Conservation (phyloP, 2,888 invertebrate species). For the Crematogaster levior region DNA sequence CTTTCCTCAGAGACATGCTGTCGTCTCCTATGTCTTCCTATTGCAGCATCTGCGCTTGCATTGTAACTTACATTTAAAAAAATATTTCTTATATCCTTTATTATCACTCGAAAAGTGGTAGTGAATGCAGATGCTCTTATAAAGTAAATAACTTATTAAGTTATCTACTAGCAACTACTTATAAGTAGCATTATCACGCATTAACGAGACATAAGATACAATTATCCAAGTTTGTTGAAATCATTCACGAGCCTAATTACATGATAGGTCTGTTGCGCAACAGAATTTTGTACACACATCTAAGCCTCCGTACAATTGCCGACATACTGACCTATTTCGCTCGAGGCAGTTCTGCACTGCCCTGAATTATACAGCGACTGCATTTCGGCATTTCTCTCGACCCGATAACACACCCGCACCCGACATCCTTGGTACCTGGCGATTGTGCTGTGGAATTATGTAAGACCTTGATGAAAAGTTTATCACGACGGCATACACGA, state of each 20-base stretch:
- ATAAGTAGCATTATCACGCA: background rate
- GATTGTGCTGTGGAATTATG: slow-evolving; percentile 33
- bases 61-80: background rate
- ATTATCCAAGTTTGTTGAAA: background rate
- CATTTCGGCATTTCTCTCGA: slow-evolving; percentile 50
- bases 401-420: slow-evolving; percentile 51
- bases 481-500: slow-evolving; percentile 42
- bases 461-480: slow-evolving; percentile 39
- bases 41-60: too few relatives aligned
- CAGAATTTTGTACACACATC: slow-evolving; percentile 7
- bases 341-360: slow-evolving; percentile 14
- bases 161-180: too few relatives aligned
- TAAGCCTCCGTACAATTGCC: slow-evolving; percentile 11
- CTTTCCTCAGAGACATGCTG: too few relatives aligned
- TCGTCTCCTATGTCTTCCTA: too few relatives aligned
- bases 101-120: background rate
- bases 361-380: slow-evolving; percentile 24
- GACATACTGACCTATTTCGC: slow-evolving; percentile 52
- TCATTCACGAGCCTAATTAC: background rate
- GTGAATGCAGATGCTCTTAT: background rate
- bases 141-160: slow-evolving; percentile 10
- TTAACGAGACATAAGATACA: background rate
- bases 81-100: background rate
- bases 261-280: background rate
- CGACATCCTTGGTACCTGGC: slow-evolving; percentile 7